Evolutionary conservation across 2,888 invertebrate species (phyloP).

Genomic region (Monopis laevigella): DNA sequence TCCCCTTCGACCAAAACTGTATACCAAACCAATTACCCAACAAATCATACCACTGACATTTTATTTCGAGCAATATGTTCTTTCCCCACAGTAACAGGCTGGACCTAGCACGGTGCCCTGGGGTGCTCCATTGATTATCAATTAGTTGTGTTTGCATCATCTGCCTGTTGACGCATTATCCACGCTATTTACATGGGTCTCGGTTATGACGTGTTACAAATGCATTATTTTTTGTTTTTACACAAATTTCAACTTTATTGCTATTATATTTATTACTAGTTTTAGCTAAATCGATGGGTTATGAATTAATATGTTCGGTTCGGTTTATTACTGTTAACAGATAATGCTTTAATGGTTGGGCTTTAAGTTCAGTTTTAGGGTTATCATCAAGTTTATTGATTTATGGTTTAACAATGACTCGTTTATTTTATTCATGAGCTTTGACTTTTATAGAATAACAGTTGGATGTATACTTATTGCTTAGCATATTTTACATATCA

Average conservation of each 20-base stretch:
- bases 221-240: conserved; percentile 19
- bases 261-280: no score
- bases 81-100: conserved; percentile 6
- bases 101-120: conserved; percentile 3
- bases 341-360: conserved; percentile 57
- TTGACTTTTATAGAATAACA: background rate
- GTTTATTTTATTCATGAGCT: conserved; percentile 32
- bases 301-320: conserved; percentile 55
- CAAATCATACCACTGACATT: conserved; percentile 64
- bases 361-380: conserved; percentile 47
- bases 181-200: conserved; percentile 58
- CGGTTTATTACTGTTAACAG: conserved; percentile 38
- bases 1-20: conserved; percentile 39
- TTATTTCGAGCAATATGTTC: conserved; percentile 27
- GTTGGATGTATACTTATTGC: no score
- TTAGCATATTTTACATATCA: no score
- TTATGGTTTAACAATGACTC: conserved; percentile 54
- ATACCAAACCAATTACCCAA: conserved; percentile 49
- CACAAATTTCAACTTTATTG: background rate
- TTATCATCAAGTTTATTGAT: conserved; percentile 52
- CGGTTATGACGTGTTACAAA: conserved; percentile 46
- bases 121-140: conserved; percentile 57
- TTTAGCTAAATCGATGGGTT: background rate
- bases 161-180: conserved; percentile 52
- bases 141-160: conserved; percentile 61